A percentile compares a stretch with the other conserved stretches of the same genome.
Evolutionary conservation across 2,888 invertebrate species (phyloP).

Genomic region (Ophion obscuratus): DNA sequence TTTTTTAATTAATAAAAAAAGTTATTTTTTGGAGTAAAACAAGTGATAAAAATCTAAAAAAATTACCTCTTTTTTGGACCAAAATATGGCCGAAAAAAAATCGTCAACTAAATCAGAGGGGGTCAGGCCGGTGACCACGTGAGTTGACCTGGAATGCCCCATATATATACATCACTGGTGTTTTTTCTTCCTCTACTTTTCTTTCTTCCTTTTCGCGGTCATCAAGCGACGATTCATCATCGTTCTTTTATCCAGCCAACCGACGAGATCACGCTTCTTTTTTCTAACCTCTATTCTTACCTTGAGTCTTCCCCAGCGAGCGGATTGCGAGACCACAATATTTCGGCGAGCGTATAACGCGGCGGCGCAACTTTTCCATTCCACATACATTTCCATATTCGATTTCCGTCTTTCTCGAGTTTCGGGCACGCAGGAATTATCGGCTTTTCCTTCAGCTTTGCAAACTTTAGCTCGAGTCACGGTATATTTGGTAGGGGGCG

Average conservation of each 20-base stretch:
- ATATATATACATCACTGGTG: neutral
- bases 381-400: conserved; percentile 19
- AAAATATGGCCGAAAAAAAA: too few relatives aligned
- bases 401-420: neutral
- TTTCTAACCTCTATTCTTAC: neutral
- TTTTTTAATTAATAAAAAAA: too few relatives aligned
- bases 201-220: conserved; percentile 72
- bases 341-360: neutral
- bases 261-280: conserved; percentile 14
- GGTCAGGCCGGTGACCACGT: too few relatives aligned
- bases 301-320: neutral
- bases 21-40: too few relatives aligned
- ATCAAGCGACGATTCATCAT: conserved; percentile 78
- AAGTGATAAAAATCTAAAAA: too few relatives aligned
- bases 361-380: neutral
- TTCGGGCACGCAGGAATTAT: neutral
- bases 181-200: conserved; percentile 49
- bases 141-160: too few relatives aligned
- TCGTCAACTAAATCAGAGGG: too few relatives aligned
- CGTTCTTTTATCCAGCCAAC: conserved; percentile 70
- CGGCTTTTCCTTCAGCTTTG: neutral
- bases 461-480: neutral
- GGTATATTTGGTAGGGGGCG: neutral
- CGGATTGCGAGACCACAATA: neutral
- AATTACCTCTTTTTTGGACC: too few relatives aligned